Conservation (phyloP, 2,888 invertebrate species). For the Caenorhabditis afra region DNA sequence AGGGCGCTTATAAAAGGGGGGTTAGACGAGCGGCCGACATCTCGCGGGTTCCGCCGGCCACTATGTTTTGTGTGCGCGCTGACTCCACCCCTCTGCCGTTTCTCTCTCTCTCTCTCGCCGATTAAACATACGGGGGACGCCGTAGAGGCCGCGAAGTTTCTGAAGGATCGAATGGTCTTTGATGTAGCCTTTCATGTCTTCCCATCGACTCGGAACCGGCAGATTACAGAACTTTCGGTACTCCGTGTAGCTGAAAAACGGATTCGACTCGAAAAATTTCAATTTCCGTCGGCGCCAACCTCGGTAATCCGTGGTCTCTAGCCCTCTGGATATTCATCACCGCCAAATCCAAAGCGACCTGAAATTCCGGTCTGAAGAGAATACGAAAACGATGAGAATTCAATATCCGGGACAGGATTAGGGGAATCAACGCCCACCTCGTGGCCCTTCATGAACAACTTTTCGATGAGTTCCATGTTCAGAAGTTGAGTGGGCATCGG, state of each 20-base stretch:
- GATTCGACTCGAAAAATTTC: background rate
- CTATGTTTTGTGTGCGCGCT: constrained; percentile 33
- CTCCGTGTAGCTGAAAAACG: constrained; percentile 85
- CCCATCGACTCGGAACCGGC: constrained; percentile 87
- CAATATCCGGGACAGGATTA: constrained; percentile 9
- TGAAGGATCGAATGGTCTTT: constrained; percentile 86
- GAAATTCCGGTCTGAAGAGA: constrained; percentile 83
- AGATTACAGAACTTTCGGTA: constrained; percentile 92
- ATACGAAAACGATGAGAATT: constrained; percentile 82
- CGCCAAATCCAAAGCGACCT: constrained; percentile 93
- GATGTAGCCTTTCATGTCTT: constrained; percentile 88
- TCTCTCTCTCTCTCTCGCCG: background rate
- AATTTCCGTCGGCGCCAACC: constrained; percentile 44
- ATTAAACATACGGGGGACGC: constrained; percentile 85
- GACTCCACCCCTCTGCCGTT: constrained; percentile 44
- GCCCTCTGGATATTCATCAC: constrained; percentile 96
- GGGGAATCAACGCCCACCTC: constrained; percentile 69
- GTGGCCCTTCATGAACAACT: constrained; percentile 85
- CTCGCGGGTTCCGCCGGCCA: constrained; percentile 42
- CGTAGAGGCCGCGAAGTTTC: constrained; percentile 90
- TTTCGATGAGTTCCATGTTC: constrained; percentile 94
- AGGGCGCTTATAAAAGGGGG: constrained; percentile 34
- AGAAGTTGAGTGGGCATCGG: constrained; percentile 88
- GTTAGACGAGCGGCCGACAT: constrained; percentile 28
- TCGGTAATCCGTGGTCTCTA: constrained; percentile 92